A percentile compares a stretch with the other conserved stretches of the same genome.
Conservation (phyloP, 2,888 invertebrate species). For the Drosophila nr. perissopoda region DNA sequence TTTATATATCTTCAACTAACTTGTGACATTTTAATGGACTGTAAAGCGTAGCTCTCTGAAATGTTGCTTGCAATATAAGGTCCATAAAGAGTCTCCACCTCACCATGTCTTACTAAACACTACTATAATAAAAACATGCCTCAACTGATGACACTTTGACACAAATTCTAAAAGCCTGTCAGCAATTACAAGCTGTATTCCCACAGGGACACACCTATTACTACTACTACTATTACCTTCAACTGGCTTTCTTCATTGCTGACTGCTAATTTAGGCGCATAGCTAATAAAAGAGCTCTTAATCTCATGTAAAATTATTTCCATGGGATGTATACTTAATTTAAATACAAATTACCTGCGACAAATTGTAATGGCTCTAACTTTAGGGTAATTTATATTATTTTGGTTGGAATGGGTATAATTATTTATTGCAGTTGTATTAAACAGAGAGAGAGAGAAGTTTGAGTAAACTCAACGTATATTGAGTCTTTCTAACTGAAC, state of each 20-base stretch:
- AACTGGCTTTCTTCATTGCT: constrained; percentile 2
- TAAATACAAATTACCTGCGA: constrained; percentile 44
- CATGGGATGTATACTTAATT: constrained; percentile 41
- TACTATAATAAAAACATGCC: not conserved
- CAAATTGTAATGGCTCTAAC: constrained; percentile 49
- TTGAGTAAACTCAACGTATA: not conserved
- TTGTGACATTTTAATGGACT: not conserved
- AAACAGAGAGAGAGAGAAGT: not conserved
- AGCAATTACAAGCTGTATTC: constrained; percentile 14
- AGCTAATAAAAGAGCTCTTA: constrained; percentile 6
- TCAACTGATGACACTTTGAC: constrained; percentile 6
- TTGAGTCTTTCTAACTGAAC: not conserved
- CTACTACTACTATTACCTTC: constrained; percentile 18
- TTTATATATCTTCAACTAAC: not conserved
- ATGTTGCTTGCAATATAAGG: not conserved
- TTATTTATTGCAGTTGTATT: not conserved
- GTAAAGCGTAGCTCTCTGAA: not conserved
- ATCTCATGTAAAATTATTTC: constrained; percentile 17
- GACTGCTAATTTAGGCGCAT: constrained; percentile 6
- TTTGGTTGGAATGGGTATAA: not conserved
- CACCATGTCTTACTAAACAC: not conserved
- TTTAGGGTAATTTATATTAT: constrained; percentile 21
- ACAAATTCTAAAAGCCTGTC: constrained; percentile 27
- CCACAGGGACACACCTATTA: constrained; percentile 35
- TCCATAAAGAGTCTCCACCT: not conserved